Base-by-base conservation (phyloP, 2,797 vertebrate species). In the Hybognathus amarus region DNA sequence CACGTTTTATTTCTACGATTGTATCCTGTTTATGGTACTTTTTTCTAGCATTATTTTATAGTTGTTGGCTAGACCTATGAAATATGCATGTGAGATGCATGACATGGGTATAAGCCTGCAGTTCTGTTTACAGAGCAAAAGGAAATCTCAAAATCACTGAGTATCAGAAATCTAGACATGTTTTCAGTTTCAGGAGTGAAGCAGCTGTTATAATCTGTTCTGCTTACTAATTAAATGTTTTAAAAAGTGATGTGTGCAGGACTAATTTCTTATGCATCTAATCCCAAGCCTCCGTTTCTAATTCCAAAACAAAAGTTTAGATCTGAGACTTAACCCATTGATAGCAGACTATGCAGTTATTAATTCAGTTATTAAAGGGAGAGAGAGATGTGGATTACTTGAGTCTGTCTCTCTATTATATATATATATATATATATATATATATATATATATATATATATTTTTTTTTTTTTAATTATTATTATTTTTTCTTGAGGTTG, bases 221-320 rank as follows among this genome's bases (percentile, higher is more conserved):
- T 36, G 42, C 79, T 56, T n/a, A n/a, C n/a, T 69, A 22, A 76
- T 67, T 85, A 63, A 59, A 83, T 36, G 30, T 73, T 85, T 77
- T 76, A 73, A 80, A 80, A 45, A 13, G 42, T 45, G 4, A 13
- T 45, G 12, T 45, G 45, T 45, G 38, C 9, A 40, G 8, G 38
- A 40, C 8, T 45, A 15, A 45, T 47, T 47, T 47, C 45, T 47
- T 15, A 15, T 5, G 45, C 4, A 15, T 47, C 45, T 47, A 45
- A 45, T 13, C 45, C 42, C 42, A 45, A 13, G 42, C 42, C 12
- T 45, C 45, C 4, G 12, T 45, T 45, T 45, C 45, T 45, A 45
- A 45, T 45, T 45, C 4, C 12, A 45, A 45, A 45, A 45, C 12
- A 15, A 10, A 4, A 45, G 4, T 45, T 45, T 13, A 45, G 45